Evolutionary conservation across 2,888 invertebrate genomes (phyloP), one percentile per base, ranked within the genome.

Genomic region (Philereme transversata): DNA sequence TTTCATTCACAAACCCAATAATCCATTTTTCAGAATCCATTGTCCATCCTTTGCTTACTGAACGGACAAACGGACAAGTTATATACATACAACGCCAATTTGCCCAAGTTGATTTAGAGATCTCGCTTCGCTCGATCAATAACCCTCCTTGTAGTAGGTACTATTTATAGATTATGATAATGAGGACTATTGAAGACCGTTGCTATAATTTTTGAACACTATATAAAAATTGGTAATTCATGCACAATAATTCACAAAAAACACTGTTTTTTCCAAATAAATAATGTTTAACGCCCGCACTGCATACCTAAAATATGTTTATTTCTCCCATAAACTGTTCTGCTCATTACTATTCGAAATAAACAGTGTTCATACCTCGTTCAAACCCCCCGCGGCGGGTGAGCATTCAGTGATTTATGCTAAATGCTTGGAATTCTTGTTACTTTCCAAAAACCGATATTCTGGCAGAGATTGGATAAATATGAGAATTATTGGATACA

Each of bases 21-120:
- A 22, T 22, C 51, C 54, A 45, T 52, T 43, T 47, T 40, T 47
- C 44, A 47, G 44, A 36, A 50, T 33, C 51, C 57, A 60, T 51
- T 60, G 60, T 54, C 41, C 22, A 46, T 44, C 44, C 57, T 60
- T 59, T 65, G 62, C 62, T 62, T 57, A 51, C 4, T 1, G 45
- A 43, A 34, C 51, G 55, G 47, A 61, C 60, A 47, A 47, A 55
- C 52, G 55, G 52, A 56, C 61, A 57, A 56, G 53, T 59, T 61
- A 57, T 64, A 52, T 59, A 61, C 58, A 51, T 59, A n/a, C n/a
- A n/a, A n/a, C n/a, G n/a, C n/a, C n/a, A n/a, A n/a, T n/a, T n/a
- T n/a, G n/a, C n/a, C n/a, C n/a, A n/a, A n/a, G n/a, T n/a, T n/a
- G n/a, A n/a, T n/a, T n/a, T n/a, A n/a, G n/a, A n/a, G n/a, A n/a